phyloP scores from a whole-genome alignment of 1,140 invertebrate genomes.

The Ceratosolen solmsi region DNA sequence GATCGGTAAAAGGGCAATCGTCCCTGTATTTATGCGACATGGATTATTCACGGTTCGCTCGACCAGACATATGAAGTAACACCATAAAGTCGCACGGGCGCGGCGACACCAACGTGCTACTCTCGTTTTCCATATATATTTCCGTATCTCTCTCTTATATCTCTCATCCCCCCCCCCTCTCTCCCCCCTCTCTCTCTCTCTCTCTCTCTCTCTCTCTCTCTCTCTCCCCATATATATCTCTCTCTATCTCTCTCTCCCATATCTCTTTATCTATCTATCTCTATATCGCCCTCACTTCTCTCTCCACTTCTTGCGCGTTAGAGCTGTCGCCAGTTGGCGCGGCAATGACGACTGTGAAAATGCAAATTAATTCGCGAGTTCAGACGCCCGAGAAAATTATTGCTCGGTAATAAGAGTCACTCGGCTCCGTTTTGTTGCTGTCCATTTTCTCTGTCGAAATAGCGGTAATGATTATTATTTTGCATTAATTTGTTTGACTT shows the following conservation, averaged over 20 bases:
- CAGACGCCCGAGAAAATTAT: constrained; percentile 14
- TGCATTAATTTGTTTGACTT: no score
- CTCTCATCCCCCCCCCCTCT: no score
- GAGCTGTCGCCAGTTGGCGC: background rate
- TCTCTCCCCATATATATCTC: no score
- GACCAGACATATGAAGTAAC: background rate
- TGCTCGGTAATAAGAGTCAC: constrained; percentile 2
- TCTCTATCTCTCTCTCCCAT: no score
- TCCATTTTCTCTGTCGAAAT: background rate
- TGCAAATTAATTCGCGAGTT: constrained; percentile 6
- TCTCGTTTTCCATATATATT: constrained; percentile 10
- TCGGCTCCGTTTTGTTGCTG: background rate
- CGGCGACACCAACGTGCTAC: background rate
- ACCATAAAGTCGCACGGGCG: constrained; percentile 11
- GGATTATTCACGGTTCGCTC: background rate
- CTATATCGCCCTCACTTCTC: no score
- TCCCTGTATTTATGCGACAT: background rate
- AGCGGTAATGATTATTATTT: background rate
- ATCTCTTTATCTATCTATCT: no score
- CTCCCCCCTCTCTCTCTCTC: no score
- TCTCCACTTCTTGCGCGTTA: background rate
- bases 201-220: no score
- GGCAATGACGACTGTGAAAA: constrained; percentile 18
- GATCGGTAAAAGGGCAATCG: background rate
- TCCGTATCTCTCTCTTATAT: no score